A percentile compares a stretch with the other conserved stretches of the same genome.
Evolutionary conservation across 2,888 invertebrate species (phyloP).

Genomic region (Acrobasis consociella): DNA sequence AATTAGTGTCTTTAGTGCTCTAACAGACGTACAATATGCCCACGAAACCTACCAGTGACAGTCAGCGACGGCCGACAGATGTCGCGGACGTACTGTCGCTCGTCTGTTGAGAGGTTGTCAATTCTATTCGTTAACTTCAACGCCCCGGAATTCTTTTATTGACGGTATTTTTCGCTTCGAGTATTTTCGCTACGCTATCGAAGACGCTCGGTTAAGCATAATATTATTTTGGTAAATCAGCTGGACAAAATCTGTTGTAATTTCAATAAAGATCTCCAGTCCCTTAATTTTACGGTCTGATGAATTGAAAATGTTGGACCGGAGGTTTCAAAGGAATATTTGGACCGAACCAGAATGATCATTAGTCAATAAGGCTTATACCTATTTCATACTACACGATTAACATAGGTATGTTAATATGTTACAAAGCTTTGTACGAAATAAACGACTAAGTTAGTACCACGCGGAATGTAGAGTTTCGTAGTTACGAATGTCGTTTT

Average conservation of each 20-base stretch:
- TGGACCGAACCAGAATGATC: neutral
- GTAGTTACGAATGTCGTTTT: too few species aligned
- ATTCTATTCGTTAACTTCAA: conserved; percentile 17
- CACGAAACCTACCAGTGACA: too few species aligned
- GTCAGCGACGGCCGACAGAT: too few species aligned
- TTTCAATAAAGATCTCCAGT: conserved; percentile 14
- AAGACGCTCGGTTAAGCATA: conserved; percentile 15
- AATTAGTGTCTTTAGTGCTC: too few species aligned
- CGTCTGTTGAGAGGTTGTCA: neutral
- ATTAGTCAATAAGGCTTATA: neutral
- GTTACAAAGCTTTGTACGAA: too few species aligned
- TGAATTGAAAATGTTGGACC: conserved; percentile 7
- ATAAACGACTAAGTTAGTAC: too few species aligned
- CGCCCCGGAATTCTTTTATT: conserved; percentile 22
- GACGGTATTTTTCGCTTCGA: conserved; percentile 22
- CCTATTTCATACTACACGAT: too few species aligned
- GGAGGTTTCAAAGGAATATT: neutral
- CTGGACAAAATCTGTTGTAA: conserved; percentile 26
- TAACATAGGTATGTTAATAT: too few species aligned
- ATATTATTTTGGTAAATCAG: conserved; percentile 27
- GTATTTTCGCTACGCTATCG: conserved; percentile 20
- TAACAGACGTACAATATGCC: too few species aligned
- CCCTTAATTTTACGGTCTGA: conserved; percentile 18
- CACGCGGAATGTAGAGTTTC: too few species aligned
- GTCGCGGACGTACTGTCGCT: too few species aligned